Evolutionary conservation across 2,888 invertebrate species (phyloP).

Genomic region (Beris morrisii): DNA sequence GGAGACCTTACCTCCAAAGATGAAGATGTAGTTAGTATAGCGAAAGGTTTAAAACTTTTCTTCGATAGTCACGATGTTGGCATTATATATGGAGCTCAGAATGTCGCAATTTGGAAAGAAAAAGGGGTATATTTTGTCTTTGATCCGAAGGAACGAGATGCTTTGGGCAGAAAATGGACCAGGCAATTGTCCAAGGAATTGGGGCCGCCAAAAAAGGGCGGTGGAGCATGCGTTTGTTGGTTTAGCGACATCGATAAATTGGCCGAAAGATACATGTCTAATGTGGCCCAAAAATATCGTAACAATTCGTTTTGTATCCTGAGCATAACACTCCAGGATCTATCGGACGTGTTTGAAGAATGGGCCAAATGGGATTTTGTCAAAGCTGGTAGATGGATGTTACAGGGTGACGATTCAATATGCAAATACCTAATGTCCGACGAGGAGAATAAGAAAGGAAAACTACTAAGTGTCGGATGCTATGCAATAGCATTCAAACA

Average conservation of each 20-base stretch:
- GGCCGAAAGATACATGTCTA: conserved; percentile 52
- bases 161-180: conserved; percentile 42
- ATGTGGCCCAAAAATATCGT: conserved; percentile 47
- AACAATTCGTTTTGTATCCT: conserved; percentile 50
- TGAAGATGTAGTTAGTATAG: conserved; percentile 48
- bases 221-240: conserved; percentile 55
- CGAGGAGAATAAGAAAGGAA: conserved; percentile 24
- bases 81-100: conserved; percentile 53
- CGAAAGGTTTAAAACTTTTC: conserved; percentile 50
- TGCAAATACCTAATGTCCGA: conserved; percentile 37
- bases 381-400: conserved; percentile 49
- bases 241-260: conserved; percentile 50
- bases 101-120: conserved; percentile 55
- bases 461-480: conserved; percentile 36
- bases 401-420: conserved; percentile 50
- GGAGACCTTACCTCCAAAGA: conserved; percentile 51
- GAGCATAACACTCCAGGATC: conserved; percentile 51
- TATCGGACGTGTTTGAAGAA: conserved; percentile 45
- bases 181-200: conserved; percentile 34
- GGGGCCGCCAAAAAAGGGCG: conserved; percentile 37
- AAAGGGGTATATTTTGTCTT: conserved; percentile 55
- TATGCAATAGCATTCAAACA: conserved; percentile 33
- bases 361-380: conserved; percentile 52
- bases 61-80: conserved; percentile 51
- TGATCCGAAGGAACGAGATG: conserved; percentile 56